These are phyloP conservation scores for Channallabes apus DNA, from an alignment of 2,797 vertebrate genomes.

Conservation along the genomic window DNA sequence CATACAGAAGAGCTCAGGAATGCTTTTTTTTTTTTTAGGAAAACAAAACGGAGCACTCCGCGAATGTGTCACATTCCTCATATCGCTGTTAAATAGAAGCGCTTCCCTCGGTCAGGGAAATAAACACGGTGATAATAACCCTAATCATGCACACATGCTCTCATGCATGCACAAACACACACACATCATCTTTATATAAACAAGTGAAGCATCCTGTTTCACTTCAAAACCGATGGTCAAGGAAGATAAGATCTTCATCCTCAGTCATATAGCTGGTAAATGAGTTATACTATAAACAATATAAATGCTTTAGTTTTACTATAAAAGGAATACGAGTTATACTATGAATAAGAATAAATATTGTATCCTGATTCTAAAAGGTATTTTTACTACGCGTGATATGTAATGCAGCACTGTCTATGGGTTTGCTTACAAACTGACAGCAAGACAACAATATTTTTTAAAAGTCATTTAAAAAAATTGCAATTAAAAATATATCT, in stretches of 20 bases:
- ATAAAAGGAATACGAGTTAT: not conserved
- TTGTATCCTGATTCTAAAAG: not conserved
- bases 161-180: not conserved
- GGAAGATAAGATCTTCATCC: no score
- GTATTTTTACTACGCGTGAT: not conserved
- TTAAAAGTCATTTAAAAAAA: not conserved
- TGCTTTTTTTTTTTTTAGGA: slow-evolving; percentile 35
- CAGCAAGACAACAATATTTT: no score
- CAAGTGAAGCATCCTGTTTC: not conserved
- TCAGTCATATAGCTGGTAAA: no score
- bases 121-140: slow-evolving; percentile 40
- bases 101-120: slow-evolving; percentile 41
- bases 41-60: slow-evolving; percentile 25
- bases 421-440: not conserved
- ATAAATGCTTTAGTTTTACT: no score
- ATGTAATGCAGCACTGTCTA: not conserved
- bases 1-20: slow-evolving; percentile 45
- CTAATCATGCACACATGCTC: slow-evolving; percentile 9
- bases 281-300: no score
- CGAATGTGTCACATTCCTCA: slow-evolving; percentile 60
- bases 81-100: slow-evolving; percentile 49
- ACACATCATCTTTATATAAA: not conserved
- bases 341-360: not conserved
- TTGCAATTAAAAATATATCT: not conserved
- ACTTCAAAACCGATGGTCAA: not conserved